These are phyloP conservation scores for Felis chaus DNA, from an alignment of 2,113 vertebrate genomes.

Conservation along the genomic window DNA sequence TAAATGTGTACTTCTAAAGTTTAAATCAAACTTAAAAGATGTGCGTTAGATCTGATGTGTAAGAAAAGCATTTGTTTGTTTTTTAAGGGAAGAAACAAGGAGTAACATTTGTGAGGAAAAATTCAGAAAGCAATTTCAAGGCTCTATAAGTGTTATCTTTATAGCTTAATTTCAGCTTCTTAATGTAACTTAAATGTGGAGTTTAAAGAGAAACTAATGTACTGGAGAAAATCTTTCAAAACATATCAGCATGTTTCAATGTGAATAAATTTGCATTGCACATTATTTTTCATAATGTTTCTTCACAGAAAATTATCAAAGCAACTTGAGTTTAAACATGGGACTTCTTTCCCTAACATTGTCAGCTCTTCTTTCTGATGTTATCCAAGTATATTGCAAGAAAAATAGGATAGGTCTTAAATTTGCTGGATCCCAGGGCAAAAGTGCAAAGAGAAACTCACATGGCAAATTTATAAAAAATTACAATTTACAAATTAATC, in stretches of 20 bases:
- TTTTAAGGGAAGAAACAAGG: not conserved
- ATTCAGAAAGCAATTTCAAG: slow-evolving; percentile 68
- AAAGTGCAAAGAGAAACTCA: not conserved
- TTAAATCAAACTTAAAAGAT: slow-evolving; percentile 11
- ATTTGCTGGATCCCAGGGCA: not conserved
- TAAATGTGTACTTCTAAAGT: not conserved
- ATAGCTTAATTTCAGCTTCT: slow-evolving; percentile 76
- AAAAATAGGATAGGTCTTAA: slow-evolving; percentile 15
- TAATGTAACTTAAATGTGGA: slow-evolving; percentile 81
- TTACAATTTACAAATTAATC: not conserved
- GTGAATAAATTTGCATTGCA: slow-evolving; percentile 59
- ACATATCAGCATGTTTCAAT: slow-evolving; percentile 69
- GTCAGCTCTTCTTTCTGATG: not conserved
- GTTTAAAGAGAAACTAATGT: slow-evolving; percentile 76
- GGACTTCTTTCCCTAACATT: slow-evolving; percentile 21
- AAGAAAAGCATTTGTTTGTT: not conserved
- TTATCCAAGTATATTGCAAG: slow-evolving; percentile 11
- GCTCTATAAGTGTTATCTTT: slow-evolving; percentile 66
- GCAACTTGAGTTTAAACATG: slow-evolving; percentile 43
- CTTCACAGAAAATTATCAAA: slow-evolving; percentile 53
- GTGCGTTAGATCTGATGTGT: not conserved
- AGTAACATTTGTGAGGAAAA: slow-evolving; percentile 37
- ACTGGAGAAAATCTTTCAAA: slow-evolving; percentile 74
- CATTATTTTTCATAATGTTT: slow-evolving; percentile 65
- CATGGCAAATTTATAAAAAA: not conserved